Conservation (phyloP, 2,888 invertebrate genomes). For the Dasypolia templi region DNA sequence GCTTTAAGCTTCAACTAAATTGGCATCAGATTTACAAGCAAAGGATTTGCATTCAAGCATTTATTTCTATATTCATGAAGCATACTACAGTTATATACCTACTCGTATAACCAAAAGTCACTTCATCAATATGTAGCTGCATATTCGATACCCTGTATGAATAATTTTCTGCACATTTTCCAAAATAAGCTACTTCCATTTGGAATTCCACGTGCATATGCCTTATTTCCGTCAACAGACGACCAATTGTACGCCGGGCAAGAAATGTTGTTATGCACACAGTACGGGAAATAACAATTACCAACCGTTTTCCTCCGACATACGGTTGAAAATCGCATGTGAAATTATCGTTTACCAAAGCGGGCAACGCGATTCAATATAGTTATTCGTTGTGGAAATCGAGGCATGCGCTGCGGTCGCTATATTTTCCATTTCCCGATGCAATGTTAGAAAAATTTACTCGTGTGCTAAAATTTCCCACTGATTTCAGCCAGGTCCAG, state of each 20-base stretch:
- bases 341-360: slow-evolving; percentile 47
- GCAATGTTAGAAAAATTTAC: slow-evolving; percentile 63
- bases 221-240: slow-evolving; percentile 75
- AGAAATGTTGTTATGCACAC: slow-evolving; percentile 64
- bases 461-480: slow-evolving; percentile 63
- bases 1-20: slow-evolving; percentile 6
- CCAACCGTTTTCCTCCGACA: slow-evolving; percentile 27
- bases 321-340: slow-evolving; percentile 58
- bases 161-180: slow-evolving; percentile 62
- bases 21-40: slow-evolving; percentile 7
- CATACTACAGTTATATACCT: slow-evolving; percentile 5
- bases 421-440: slow-evolving; percentile 74
- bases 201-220: slow-evolving; percentile 69
- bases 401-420: slow-evolving; percentile 67
- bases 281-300: slow-evolving; percentile 35
- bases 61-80: slow-evolving; percentile 25
- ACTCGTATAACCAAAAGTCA: slow-evolving; percentile 12
- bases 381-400: slow-evolving; percentile 73
- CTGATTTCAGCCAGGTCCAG: slow-evolving; percentile 37
- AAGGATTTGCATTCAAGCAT: slow-evolving; percentile 27
- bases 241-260: slow-evolving; percentile 64
- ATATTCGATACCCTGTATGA: slow-evolving; percentile 55
- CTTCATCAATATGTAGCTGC: slow-evolving; percentile 43
- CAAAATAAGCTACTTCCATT: slow-evolving; percentile 65
- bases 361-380: slow-evolving; percentile 64